Evolutionary conservation across 2,113 vertebrate genomes (phyloP).

Genomic region (Varanus komodoensis): DNA sequence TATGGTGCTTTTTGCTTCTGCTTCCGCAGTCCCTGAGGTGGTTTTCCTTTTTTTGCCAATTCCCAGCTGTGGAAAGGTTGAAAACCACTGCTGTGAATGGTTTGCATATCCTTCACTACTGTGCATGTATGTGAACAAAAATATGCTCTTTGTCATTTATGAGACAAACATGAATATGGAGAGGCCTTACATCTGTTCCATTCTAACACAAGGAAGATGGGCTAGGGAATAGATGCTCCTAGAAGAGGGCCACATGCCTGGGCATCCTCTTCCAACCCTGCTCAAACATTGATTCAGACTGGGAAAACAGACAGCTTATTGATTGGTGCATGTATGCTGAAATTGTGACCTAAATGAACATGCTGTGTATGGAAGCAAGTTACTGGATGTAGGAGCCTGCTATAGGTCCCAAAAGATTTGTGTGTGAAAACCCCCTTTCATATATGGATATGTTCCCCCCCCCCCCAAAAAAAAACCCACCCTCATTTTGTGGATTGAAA

Average conservation of each 20-base stretch:
- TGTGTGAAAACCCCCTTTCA: background rate
- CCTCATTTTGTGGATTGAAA: background rate
- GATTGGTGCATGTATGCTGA: background rate
- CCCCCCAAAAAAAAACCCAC: too few relatives aligned
- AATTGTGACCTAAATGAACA: background rate
- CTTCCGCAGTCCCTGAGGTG: too few relatives aligned
- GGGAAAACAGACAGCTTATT: background rate
- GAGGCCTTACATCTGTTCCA: background rate
- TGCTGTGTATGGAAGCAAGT: background rate
- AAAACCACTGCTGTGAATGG: background rate
- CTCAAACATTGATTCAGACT: background rate
- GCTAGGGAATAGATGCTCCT: background rate
- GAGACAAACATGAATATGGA: background rate
- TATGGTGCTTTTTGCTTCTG: too few relatives aligned
- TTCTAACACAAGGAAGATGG: background rate
- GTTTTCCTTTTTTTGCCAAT: too few relatives aligned
- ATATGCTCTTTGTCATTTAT: background rate
- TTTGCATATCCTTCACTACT: background rate
- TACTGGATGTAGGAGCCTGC: background rate
- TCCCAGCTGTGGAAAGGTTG: too few relatives aligned
- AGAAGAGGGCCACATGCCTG: background rate
- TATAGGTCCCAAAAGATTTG: background rate
- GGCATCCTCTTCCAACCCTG: background rate
- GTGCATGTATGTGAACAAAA: too few relatives aligned
- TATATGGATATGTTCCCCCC: background rate